Conservation (phyloP, 2,888 invertebrate species). For the Psylliodes chrysocephalus region DNA sequence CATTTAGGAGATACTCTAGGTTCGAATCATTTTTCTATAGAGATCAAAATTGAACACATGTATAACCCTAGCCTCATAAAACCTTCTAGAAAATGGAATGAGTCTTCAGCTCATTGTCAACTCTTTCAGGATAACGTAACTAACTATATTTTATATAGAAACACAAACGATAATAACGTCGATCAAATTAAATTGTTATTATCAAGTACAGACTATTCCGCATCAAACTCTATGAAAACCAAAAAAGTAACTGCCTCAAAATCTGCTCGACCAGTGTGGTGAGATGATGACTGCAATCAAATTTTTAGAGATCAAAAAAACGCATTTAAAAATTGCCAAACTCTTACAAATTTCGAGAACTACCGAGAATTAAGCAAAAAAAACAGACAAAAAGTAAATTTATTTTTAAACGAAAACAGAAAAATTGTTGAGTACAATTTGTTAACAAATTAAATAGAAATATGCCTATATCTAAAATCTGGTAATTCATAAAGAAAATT, state of each 20-base stretch:
- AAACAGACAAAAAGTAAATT: neutral
- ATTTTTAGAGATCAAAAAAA: neutral
- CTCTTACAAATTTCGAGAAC: neutral
- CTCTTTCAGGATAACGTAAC: neutral
- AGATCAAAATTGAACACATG: neutral
- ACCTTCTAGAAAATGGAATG: neutral
- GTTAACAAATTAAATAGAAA: neutral
- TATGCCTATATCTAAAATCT: neutral
- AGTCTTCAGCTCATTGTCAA: neutral
- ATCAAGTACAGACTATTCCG: neutral
- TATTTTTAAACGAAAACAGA: neutral
- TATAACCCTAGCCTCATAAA: neutral
- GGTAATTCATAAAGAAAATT: neutral
- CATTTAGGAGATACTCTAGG: neutral
- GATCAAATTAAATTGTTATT: neutral
- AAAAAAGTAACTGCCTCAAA: neutral
- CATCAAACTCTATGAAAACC: neutral
- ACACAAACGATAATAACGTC: neutral
- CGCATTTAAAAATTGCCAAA: neutral
- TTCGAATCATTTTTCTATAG: neutral
- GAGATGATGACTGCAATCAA: neutral
- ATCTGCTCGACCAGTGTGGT: neutral
- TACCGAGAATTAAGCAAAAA: neutral
- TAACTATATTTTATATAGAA: no score
- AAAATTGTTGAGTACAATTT: neutral